Base-by-base conservation (phyloP, 1,140 invertebrate species). In the Pachyrhynchus sulphureomaculatus region DNA sequence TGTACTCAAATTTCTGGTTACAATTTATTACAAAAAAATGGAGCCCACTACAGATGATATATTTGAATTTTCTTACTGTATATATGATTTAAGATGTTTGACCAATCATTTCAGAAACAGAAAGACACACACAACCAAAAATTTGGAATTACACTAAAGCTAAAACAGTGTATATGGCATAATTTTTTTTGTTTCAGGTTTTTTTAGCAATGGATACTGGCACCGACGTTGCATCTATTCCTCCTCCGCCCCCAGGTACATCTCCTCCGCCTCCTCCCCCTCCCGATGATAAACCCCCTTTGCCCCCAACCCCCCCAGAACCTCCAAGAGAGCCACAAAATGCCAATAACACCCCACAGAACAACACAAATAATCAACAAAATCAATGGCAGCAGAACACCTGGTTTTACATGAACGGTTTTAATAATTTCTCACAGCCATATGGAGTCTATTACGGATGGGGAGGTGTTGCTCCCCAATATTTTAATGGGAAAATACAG, bases 201-300 rank as follows among this genome's bases (percentile, higher is more conserved):
- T 52, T 53, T 59, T 60, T 48, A 65, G 49, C 29, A n/a, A 67
- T 67, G 66, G 42, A 41, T 6, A 62, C 65, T 10, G 62, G 48
- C 39, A 56, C 62, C 13, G 59, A 57, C 13, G 62, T 68, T 4
- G 32, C 66, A 9, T 48, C 54, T 26, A 62, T 64, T 39, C 54
- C 63, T 9, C 48, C 63, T 9, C 48, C 66, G 13, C 56, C 66
- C 2, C 52, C 63, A 51, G 63, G 63, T 18, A 66, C 36, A 15
- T 57, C 64, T 20, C 26, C 26, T 6, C 52, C 65, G 15, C 62
- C 62, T 24, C 65, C 65, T 20, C 54, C 57, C 10, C 65, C 62
- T 26, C 65, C 61, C 3, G 65, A 62, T 10, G 62, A 64, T 13
- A 54, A 53, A 15, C 51, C 65, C 18, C 52, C 65, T 21, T 57